Evolutionary conservation across 2,888 invertebrate genomes (phyloP).

Genomic region (Drosophila borborema): DNA sequence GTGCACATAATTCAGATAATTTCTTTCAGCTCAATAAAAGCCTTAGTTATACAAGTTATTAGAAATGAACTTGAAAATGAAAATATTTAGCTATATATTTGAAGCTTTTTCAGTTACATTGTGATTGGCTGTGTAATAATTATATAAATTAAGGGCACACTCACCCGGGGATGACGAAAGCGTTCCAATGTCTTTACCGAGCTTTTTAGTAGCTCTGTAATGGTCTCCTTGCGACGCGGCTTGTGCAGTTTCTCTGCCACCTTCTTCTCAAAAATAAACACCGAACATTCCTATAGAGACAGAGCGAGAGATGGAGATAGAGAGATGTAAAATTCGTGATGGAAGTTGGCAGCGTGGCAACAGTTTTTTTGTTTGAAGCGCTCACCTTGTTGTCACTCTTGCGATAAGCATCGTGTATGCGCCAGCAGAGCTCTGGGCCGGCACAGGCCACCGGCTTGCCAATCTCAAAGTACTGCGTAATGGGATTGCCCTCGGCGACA

Average conservation of each 20-base stretch:
- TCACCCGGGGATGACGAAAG: constrained; percentile 92
- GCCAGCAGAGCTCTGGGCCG: constrained; percentile 96
- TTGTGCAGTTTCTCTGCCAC: constrained; percentile 96
- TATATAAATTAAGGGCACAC: constrained; percentile 14
- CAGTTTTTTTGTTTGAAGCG: constrained; percentile 17
- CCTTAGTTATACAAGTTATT: not conserved
- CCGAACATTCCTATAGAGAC: constrained; percentile 92
- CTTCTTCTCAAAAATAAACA: constrained; percentile 97
- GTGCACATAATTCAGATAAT: not conserved
- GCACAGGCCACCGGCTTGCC: constrained; percentile 92
- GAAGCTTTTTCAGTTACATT: not conserved
- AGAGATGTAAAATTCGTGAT: not conserved
- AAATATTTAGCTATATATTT: not conserved
- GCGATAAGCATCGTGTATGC: constrained; percentile 94
- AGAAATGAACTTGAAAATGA: not conserved
- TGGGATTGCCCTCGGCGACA: constrained; percentile 91
- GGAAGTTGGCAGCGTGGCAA: too few relatives aligned
- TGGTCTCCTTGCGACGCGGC: constrained; percentile 95
- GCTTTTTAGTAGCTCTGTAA: constrained; percentile 93
- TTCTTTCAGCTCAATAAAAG: not conserved
- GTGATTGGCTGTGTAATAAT: too few relatives aligned
- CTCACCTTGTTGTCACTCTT: constrained; percentile 96
- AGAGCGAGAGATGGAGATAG: not conserved
- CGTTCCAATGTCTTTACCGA: constrained; percentile 93
- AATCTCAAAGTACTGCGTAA: constrained; percentile 94